Evolutionary conservation across 2,113 vertebrate genomes (phyloP).

Genomic region (Mastomys natalensis): DNA sequence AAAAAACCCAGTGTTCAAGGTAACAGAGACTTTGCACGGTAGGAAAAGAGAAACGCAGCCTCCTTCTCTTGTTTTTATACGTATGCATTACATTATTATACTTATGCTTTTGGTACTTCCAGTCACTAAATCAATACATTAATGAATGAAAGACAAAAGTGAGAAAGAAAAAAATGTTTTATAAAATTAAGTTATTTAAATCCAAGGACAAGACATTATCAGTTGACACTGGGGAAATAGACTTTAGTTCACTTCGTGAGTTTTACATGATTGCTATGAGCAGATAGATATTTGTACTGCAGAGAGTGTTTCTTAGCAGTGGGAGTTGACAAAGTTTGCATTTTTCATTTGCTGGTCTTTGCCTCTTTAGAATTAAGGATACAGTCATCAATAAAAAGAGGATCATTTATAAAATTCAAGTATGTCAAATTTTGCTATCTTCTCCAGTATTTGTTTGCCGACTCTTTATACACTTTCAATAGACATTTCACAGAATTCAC

Average conservation of each 20-base stretch:
- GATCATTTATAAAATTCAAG: not conserved
- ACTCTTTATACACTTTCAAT: not conserved
- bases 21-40: not conserved
- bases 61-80: not conserved
- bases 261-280: not conserved
- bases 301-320: not conserved
- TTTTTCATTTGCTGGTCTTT: not conserved
- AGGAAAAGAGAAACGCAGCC: not conserved
- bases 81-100: not conserved
- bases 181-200: conserved; percentile 39
- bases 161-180: not conserved
- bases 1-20: conserved; percentile 3
- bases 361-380: not conserved
- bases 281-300: not conserved
- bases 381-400: not conserved
- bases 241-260: not conserved
- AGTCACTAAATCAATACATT: not conserved
- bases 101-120: not conserved
- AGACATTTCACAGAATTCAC: conserved; percentile 15
- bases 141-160: not conserved
- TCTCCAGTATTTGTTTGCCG: not conserved
- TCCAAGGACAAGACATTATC: not conserved
- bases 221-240: not conserved
- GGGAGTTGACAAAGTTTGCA: not conserved
- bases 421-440: not conserved